These are phyloP conservation scores for Callospermophilus lateralis DNA, from an alignment of 2,113 vertebrate genomes.

Conservation along the genomic window DNA sequence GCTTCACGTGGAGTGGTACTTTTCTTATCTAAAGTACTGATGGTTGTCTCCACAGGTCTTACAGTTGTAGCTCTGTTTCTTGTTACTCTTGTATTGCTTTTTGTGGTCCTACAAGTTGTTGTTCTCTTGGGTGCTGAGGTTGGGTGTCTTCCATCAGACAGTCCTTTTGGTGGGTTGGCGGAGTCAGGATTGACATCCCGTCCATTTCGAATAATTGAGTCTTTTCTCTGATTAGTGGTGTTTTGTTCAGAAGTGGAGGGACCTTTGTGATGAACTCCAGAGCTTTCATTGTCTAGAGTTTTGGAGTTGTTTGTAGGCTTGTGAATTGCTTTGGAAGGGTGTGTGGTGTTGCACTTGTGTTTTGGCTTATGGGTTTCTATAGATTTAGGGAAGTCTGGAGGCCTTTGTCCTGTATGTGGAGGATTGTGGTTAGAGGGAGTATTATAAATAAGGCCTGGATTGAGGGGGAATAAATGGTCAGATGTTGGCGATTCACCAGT, in stretches of 20 bases:
- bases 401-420: neutral
- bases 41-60: neutral
- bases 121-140: neutral
- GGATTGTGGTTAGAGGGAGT: neutral
- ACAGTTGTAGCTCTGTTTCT: fast-evolving
- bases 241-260: neutral
- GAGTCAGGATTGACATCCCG: neutral
- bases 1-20: neutral
- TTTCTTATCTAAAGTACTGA: neutral
- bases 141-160: fast-evolving
- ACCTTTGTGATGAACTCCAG: neutral
- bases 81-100: neutral
- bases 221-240: neutral
- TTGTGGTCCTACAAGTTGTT: neutral
- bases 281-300: neutral
- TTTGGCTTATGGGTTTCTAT: neutral
- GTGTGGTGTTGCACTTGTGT: neutral
- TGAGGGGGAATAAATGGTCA: too few relatives aligned
- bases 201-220: neutral
- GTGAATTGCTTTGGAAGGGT: neutral
- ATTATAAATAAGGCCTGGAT: neutral
- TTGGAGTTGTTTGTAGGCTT: neutral
- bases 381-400: neutral
- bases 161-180: neutral
- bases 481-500: neutral